Conservation (phyloP, 1,140 invertebrate genomes). For the Rhyacophila brunnea region DNA sequence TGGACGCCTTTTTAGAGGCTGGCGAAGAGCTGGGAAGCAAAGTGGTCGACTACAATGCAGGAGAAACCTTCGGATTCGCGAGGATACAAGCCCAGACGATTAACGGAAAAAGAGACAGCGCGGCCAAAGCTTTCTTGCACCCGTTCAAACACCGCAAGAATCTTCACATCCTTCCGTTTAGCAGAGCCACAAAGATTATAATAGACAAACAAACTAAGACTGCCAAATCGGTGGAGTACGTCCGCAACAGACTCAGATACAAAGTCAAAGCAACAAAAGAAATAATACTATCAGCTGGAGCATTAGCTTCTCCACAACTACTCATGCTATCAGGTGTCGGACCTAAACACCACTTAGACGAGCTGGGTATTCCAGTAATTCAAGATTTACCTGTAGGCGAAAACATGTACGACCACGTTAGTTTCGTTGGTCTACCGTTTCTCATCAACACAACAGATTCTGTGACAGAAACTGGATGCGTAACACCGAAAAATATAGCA, state of each 20-base stretch:
- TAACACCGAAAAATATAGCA: constrained; percentile 40
- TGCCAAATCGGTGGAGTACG: constrained; percentile 66
- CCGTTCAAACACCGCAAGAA: constrained; percentile 62
- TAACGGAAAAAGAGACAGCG: constrained; percentile 53
- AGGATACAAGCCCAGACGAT: constrained; percentile 64
- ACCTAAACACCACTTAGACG: constrained; percentile 58
- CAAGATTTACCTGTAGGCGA: constrained; percentile 66
- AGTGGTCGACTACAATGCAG: constrained; percentile 54
- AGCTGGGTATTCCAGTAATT: constrained; percentile 61
- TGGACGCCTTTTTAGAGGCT: constrained; percentile 57
- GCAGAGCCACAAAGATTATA: constrained; percentile 62
- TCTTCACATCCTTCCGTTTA: constrained; percentile 60
- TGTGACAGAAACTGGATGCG: constrained; percentile 42
- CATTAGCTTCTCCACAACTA: constrained; percentile 71
- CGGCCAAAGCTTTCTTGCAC: constrained; percentile 59
- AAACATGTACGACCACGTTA: constrained; percentile 69
- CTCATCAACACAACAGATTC: constrained; percentile 52
- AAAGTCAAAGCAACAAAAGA: constrained; percentile 58
- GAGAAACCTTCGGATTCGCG: constrained; percentile 44
- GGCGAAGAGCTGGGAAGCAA: constrained; percentile 56
- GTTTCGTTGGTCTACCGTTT: constrained; percentile 64
- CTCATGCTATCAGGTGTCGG: constrained; percentile 76
- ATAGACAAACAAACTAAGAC: constrained; percentile 60
- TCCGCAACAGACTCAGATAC: constrained; percentile 44
- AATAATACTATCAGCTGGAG: constrained; percentile 64